Conservation (phyloP, 2,113 vertebrate species). For the Perca fluviatilis region DNA sequence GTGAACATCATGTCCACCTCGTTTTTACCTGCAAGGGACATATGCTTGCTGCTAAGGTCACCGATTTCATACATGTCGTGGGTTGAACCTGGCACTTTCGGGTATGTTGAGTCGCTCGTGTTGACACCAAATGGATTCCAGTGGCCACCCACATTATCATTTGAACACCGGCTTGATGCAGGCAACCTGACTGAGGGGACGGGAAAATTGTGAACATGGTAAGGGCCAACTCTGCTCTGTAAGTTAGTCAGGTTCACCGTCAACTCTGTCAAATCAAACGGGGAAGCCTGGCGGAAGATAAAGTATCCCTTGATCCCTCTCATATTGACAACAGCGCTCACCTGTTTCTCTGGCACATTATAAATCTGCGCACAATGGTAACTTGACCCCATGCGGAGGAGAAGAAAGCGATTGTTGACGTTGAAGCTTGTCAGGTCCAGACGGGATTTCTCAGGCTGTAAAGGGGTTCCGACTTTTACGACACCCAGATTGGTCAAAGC, state of each 20-base stretch:
- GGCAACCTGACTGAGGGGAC: constrained; percentile 69
- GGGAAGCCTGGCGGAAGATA: constrained; percentile 81
- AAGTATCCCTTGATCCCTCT: constrained; percentile 81
- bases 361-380: constrained; percentile 79
- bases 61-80: constrained; percentile 85
- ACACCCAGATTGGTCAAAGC: constrained; percentile 66
- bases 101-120: constrained; percentile 66
- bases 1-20: constrained; percentile 42
- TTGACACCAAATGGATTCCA: constrained; percentile 85
- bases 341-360: constrained; percentile 71
- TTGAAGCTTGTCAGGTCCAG: constrained; percentile 54
- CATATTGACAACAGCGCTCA: constrained; percentile 82
- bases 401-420: constrained; percentile 59
- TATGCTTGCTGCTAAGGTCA: constrained; percentile 85
- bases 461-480: constrained; percentile 74
- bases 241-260: constrained; percentile 80
- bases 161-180: constrained; percentile 72
- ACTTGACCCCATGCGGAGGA: constrained; percentile 58
- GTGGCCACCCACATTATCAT: constrained; percentile 83
- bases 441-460: constrained; percentile 71
- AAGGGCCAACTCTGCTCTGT: constrained; percentile 61
- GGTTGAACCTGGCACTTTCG: constrained; percentile 72
- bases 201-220: constrained; percentile 84
- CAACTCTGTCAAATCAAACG: constrained; percentile 83
- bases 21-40: constrained; percentile 58